Percentiles rank a stretch among this genome's conserved stretches.
These are phyloP conservation scores for Chloebia gouldiae DNA, from an alignment of 2,113 vertebrate genomes.

Conservation along the genomic window DNA sequence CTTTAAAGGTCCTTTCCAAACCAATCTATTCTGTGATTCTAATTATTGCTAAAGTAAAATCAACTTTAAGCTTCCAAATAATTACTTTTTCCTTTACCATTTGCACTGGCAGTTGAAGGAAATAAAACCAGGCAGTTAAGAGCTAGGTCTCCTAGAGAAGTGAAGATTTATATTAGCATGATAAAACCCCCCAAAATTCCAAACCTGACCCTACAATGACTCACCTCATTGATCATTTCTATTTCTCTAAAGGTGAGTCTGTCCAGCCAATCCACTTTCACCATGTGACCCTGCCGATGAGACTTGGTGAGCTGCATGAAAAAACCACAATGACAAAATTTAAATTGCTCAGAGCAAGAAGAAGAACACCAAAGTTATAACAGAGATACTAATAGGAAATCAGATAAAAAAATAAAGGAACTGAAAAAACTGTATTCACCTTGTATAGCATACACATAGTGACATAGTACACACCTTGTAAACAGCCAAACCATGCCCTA, in stretches of 20 bases:
- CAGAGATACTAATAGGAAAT: neutral
- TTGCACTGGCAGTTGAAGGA: neutral
- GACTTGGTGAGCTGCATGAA: conserved; percentile 90
- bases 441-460: neutral
- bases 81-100: neutral
- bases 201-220: neutral
- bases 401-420: neutral
- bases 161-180: neutral
- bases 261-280: conserved; percentile 98
- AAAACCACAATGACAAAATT: neutral
- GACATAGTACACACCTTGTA: neutral
- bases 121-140: neutral
- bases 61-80: neutral
- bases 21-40: neutral
- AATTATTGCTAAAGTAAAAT: neutral
- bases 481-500: neutral
- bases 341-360: neutral
- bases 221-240: conserved; percentile 99
- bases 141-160: neutral
- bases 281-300: conserved; percentile 98
- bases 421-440: neutral
- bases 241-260: conserved; percentile 97
- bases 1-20: neutral
- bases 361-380: neutral
- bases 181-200: neutral